Conservation (phyloP, 2,888 invertebrate genomes). For the Frankliniella fusca region DNA sequence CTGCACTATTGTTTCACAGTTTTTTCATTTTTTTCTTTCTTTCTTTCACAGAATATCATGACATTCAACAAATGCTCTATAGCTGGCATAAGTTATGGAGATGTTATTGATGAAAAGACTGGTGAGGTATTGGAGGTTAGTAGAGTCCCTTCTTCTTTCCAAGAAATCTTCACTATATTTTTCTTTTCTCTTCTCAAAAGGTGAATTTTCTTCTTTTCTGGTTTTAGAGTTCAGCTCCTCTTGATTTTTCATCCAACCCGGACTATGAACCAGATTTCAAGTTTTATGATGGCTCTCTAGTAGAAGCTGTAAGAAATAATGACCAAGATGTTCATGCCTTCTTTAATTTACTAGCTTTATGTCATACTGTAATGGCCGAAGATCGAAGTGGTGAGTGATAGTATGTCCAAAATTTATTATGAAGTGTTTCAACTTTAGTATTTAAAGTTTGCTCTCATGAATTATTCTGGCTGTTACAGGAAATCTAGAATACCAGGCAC, state of each 20-base stretch:
- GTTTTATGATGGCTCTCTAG: constrained; percentile 83
- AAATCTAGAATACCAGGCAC: constrained; percentile 82
- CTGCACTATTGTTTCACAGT: not conserved
- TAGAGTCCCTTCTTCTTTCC: constrained; percentile 56
- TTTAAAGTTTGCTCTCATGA: not conserved
- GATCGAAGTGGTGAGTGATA: constrained; percentile 62
- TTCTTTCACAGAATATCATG: constrained; percentile 82
- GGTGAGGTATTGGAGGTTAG: constrained; percentile 82
- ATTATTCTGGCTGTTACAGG: constrained; percentile 41
- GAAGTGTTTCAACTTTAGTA: not conserved
- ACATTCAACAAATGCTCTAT: constrained; percentile 99
- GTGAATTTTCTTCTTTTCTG: constrained; percentile 29
- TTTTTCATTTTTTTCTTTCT: constrained; percentile 10
- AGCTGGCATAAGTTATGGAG: constrained; percentile 86
- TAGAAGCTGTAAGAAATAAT: constrained; percentile 72
- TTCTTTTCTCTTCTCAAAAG: constrained; percentile 33
- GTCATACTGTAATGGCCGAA: constrained; percentile 99
- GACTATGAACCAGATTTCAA: constrained; percentile 88
- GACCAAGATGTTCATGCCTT: constrained; percentile 77
- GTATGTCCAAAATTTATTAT: not conserved
- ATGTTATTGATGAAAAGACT: constrained; percentile 78
- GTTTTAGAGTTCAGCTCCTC: constrained; percentile 65
- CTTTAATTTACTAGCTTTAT: constrained; percentile 88
- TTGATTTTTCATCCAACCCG: constrained; percentile 93
- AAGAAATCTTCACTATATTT: not conserved